Percentiles rank a stretch among this genome's conserved stretches.
phyloP scores from a whole-genome alignment of 2,113 vertebrate species.

The Tachycineta bicolor region DNA sequence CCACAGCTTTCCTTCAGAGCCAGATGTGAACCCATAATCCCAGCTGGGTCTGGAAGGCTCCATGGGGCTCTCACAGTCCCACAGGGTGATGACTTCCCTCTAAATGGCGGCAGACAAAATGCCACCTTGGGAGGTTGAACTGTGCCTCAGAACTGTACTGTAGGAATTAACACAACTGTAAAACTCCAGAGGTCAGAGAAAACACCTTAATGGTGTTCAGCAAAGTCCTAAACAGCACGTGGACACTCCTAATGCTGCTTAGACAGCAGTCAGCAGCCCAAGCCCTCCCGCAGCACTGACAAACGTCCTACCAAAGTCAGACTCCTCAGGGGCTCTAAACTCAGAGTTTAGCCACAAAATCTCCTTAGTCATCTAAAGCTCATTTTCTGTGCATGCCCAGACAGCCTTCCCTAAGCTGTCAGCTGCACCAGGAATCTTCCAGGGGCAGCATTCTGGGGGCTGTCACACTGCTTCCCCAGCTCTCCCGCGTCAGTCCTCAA shows the following conservation, averaged over 20 bases:
- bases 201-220: not conserved
- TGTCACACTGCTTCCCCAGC: not conserved
- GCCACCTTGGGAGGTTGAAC: not conserved
- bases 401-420: not conserved
- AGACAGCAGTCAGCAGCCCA: not conserved
- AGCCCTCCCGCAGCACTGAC: accelerated
- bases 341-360: constrained; percentile 13
- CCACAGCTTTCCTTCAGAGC: not conserved
- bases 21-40: not conserved
- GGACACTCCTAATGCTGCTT: not conserved
- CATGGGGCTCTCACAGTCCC: not conserved
- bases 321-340: not conserved
- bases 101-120: not conserved
- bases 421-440: not conserved
- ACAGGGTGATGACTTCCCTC: too few species aligned
- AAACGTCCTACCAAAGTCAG: not conserved
- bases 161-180: not conserved
- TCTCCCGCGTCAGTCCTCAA: accelerated
- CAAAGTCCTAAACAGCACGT: not conserved
- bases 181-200: not conserved
- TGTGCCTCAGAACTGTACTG: not conserved
- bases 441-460: not conserved
- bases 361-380: constrained; percentile 40
- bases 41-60: not conserved
- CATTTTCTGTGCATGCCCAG: constrained; percentile 1